Percentiles rank a stretch among this genome's conserved stretches.
Evolutionary conservation across 2,113 vertebrate species (phyloP).

Genomic region (Anguilla japonica): DNA sequence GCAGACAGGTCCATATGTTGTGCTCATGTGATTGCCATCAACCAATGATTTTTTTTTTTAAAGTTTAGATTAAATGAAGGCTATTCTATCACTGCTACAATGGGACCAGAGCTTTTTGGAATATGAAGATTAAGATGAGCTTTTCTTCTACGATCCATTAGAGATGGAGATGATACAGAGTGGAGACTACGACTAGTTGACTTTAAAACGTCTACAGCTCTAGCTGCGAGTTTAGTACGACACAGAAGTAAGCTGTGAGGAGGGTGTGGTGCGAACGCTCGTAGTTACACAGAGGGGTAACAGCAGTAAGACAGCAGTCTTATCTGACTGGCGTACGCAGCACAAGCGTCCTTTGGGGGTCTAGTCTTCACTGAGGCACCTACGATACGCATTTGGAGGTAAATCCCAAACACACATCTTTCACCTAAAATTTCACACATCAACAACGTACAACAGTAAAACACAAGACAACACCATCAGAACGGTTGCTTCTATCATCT

Average conservation of each 20-base stretch:
- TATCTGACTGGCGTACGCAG: not conserved
- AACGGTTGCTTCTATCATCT: not conserved
- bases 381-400: slow-evolving; percentile 19
- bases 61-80: not conserved
- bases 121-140: not conserved
- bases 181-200: not conserved
- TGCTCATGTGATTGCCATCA: not conserved
- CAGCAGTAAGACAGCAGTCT: slow-evolving; percentile 33
- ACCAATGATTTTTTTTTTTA: not conserved
- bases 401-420: slow-evolving; percentile 16
- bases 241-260: not conserved
- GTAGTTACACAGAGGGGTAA: slow-evolving; percentile 43
- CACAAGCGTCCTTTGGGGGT: not conserved
- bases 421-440: not conserved
- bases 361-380: slow-evolving; percentile 21
- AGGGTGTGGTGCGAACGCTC: not conserved
- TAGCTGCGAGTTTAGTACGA: not conserved
- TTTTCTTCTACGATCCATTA: slow-evolving; percentile 10
- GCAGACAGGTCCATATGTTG: not conserved
- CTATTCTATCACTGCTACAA: not conserved
- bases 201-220: not conserved
- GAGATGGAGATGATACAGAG: not conserved
- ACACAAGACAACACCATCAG: not conserved
- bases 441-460: not conserved
- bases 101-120: not conserved